These are phyloP conservation scores for Panzeria rudis DNA, from an alignment of 2,888 invertebrate genomes.

Conservation along the genomic window DNA sequence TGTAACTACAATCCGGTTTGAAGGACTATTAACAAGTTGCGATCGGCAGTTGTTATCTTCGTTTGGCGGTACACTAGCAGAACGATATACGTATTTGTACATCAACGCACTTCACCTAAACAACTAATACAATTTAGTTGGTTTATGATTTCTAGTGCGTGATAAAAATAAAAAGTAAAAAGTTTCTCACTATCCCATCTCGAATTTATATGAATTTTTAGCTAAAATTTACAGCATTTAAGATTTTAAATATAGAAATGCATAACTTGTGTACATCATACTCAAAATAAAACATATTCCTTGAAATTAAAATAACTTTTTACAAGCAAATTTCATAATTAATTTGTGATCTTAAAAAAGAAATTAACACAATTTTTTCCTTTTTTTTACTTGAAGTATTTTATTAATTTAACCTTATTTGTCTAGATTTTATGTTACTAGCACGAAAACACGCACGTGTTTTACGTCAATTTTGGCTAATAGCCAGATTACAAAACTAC, in stretches of 20 bases:
- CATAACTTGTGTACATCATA: too few relatives aligned
- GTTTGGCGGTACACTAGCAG: too few relatives aligned
- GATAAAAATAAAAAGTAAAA: too few relatives aligned
- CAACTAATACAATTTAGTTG: too few relatives aligned
- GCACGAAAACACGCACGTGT: constrained; percentile 37
- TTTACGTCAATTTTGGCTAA: constrained; percentile 48
- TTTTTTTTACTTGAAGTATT: neutral
- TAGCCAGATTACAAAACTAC: constrained; percentile 44
- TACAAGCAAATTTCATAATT: neutral
- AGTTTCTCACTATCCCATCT: neutral
- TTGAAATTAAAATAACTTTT: neutral
- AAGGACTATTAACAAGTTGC: too few relatives aligned
- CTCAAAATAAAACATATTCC: neutral
- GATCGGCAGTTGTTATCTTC: too few relatives aligned
- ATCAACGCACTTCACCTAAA: too few relatives aligned
- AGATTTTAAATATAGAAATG: too few relatives aligned
- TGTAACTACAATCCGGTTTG: too few relatives aligned
- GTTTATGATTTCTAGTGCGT: too few relatives aligned
- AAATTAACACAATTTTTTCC: neutral
- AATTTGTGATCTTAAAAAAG: neutral
- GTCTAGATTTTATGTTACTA: constrained; percentile 32
- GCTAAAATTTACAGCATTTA: too few relatives aligned
- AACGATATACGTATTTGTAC: too few relatives aligned
- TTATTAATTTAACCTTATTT: constrained; percentile 45
- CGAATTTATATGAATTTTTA: neutral